Conservation (phyloP, 2,888 invertebrate species). For the Cremastinae sp. region DNA sequence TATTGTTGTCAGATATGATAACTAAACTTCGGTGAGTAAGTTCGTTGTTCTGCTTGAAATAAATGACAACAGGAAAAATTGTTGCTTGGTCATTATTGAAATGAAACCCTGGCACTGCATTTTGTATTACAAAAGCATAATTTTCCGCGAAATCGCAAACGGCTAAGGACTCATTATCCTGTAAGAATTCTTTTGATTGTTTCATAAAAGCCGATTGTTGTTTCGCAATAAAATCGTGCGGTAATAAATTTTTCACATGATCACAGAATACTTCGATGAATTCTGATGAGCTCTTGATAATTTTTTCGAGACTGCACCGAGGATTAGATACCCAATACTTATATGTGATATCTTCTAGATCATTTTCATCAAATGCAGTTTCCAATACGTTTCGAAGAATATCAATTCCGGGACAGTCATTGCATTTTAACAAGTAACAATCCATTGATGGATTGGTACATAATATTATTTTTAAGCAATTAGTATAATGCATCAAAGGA, state of each 20-base stretch:
- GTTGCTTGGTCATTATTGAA: conserved; percentile 64
- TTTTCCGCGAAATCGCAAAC: conserved; percentile 66
- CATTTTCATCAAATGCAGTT: conserved; percentile 11
- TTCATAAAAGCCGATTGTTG: conserved; percentile 58
- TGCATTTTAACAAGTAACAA: conserved; percentile 47
- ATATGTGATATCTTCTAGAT: conserved; percentile 35
- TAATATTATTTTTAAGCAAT: conserved; percentile 11
- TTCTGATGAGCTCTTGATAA: conserved; percentile 16
- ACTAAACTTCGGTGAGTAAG: conserved; percentile 15
- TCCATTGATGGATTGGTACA: conserved; percentile 3
- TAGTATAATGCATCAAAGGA: conserved; percentile 3
- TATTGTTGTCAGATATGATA: conserved; percentile 60
- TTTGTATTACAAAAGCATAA: conserved; percentile 63
- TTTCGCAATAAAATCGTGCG: conserved; percentile 45
- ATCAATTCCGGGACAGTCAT: conserved; percentile 34
- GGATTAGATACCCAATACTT: conserved; percentile 42
- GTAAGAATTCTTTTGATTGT: conserved; percentile 55
- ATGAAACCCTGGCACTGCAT: conserved; percentile 59
- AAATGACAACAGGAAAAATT: conserved; percentile 58
- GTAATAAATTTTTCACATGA: conserved; percentile 22
- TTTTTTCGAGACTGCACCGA: conserved; percentile 33
- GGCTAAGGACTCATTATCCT: conserved; percentile 49
- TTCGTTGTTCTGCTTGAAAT: conserved; percentile 48
- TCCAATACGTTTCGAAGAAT: background rate
- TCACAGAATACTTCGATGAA: conserved; percentile 44